Evolutionary conservation across 2,888 invertebrate genomes (phyloP).

Genomic region (Carpatolechia fugitivella): DNA sequence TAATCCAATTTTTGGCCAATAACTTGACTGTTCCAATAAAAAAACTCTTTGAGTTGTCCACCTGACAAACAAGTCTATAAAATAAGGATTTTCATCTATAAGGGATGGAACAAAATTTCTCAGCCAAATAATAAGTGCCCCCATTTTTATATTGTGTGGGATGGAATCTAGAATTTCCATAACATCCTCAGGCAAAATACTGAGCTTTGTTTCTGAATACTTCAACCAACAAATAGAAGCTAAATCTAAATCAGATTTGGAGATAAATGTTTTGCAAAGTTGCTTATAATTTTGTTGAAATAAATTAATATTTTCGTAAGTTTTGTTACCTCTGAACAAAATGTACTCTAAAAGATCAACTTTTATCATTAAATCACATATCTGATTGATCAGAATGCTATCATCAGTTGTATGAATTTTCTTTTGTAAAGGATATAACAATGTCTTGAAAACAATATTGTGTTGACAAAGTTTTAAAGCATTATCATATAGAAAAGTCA

Average conservation of each 20-base stretch:
- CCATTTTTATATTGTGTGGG: conserved; percentile 64
- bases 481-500: conserved; percentile 43
- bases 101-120: conserved; percentile 64
- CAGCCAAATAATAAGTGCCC: conserved; percentile 66
- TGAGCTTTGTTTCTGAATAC: conserved; percentile 53
- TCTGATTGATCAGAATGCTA: conserved; percentile 33
- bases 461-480: conserved; percentile 49
- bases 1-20: conserved; percentile 75
- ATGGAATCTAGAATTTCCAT: conserved; percentile 58
- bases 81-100: conserved; percentile 65
- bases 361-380: conserved; percentile 59
- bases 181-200: conserved; percentile 46
- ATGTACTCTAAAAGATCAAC: conserved; percentile 67
- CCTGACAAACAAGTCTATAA: conserved; percentile 67
- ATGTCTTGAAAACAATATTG: conserved; percentile 49
- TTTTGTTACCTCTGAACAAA: conserved; percentile 52
- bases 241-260: conserved; percentile 64
- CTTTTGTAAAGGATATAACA: conserved; percentile 58
- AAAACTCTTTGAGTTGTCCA: conserved; percentile 72
- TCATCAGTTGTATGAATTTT: conserved; percentile 42
- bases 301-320: conserved; percentile 51
- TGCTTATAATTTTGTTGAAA: conserved; percentile 53
- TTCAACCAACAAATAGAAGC: conserved; percentile 72
- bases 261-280: conserved; percentile 57
- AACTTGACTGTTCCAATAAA: conserved; percentile 62